A percentile compares a stretch with the other conserved stretches of the same genome.
Evolutionary conservation across 2,797 vertebrate genomes (phyloP).

Genomic region (Schizothorax lantsangensis): DNA sequence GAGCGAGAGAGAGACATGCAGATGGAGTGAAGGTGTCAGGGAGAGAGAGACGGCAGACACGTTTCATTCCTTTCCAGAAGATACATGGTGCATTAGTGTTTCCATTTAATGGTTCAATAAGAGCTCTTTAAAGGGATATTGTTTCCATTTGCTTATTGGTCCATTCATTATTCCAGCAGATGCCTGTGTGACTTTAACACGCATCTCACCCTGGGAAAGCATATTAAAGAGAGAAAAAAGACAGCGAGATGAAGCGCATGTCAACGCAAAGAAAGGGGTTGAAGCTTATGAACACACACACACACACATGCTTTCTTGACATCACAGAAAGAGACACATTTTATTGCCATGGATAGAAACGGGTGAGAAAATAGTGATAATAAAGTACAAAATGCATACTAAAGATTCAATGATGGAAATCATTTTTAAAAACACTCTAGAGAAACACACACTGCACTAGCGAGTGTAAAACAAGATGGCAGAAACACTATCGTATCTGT

Average conservation of each 20-base stretch:
- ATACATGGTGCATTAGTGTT: constrained; percentile 53
- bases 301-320: neutral
- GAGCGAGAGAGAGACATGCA: constrained; percentile 48
- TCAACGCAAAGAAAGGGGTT: constrained; percentile 6
- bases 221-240: constrained; percentile 33
- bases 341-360: neutral
- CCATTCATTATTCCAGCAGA: constrained; percentile 46
- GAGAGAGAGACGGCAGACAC: constrained; percentile 6
- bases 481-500: neutral
- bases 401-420: neutral
- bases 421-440: neutral
- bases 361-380: neutral
- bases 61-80: constrained; percentile 40
- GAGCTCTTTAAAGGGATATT: constrained; percentile 51
- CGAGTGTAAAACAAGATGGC: neutral
- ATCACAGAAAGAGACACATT: neutral
- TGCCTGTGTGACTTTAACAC: constrained; percentile 39
- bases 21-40: constrained; percentile 58
- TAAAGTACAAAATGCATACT: neutral
- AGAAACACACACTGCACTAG: neutral
- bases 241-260: neutral
- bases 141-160: constrained; percentile 54
- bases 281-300: neutral
- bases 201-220: constrained; percentile 13
- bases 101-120: constrained; percentile 56